These are phyloP conservation scores for Pipistrellus pipistrellus DNA, from an alignment of 2,797 vertebrate species.

Conservation along the genomic window DNA sequence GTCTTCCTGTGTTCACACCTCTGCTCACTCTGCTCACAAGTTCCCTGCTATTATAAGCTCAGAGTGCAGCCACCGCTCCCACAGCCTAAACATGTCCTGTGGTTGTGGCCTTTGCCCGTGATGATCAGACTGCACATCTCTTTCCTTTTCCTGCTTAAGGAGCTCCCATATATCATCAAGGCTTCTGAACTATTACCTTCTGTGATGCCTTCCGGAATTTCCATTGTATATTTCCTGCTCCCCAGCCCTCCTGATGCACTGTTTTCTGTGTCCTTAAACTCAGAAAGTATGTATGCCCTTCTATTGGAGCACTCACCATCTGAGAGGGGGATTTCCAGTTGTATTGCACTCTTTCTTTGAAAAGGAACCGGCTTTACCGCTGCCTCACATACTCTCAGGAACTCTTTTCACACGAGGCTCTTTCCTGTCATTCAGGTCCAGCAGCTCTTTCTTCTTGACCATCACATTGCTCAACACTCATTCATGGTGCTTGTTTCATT, in stretches of 20 bases:
- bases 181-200: background rate
- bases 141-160: background rate
- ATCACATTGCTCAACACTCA: too few relatives aligned
- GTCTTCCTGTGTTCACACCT: background rate
- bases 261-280: background rate
- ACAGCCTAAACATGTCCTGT: background rate
- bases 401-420: fast-evolving
- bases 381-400: background rate
- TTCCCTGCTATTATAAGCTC: background rate
- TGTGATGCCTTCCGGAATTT: too few relatives aligned
- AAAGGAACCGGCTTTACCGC: background rate
- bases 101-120: background rate
- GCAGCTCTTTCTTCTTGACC: background rate
- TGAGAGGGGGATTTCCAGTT: background rate
- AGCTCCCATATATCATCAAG: background rate
- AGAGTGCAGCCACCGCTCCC: background rate
- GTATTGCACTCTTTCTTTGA: fast-evolving
- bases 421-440: background rate
- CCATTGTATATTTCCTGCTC: background rate
- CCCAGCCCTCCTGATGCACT: background rate
- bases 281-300: fast-evolving
- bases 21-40: background rate
- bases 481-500: fast-evolving
- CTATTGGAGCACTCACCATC: background rate
- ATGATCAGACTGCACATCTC: background rate